Evolutionary conservation across 2,888 invertebrate species (phyloP), one percentile per base, ranked within the genome.

Genomic region (Lycocerus yunnanus): DNA sequence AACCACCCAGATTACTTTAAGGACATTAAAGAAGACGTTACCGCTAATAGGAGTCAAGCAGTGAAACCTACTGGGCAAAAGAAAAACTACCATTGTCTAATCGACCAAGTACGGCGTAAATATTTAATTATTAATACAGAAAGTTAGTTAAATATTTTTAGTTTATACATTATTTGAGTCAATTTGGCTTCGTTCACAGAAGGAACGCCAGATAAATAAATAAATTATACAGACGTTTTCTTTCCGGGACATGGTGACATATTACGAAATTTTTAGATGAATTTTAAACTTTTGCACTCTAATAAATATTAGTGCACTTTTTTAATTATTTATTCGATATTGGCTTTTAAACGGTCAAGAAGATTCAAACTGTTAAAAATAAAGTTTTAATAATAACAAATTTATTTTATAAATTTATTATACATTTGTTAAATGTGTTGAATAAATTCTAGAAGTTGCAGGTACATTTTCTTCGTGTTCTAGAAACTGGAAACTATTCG

Each of bases 1-100:
- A 75, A 76, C 68, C 65, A 66, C 72, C 66, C 76, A 75, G 78
- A 79, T 79, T 79, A 76, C 72, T 70, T 63, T 68, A 60, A 63
- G 61, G 24, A 67, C 71, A 71, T 61, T 58, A 68, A 71, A 75
- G 75, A 74, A 73, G 67, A 68, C 69, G 68, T 21, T 43, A 66
- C 66, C 75, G 74, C 76, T 74, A 76, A 80, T 77, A 78, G 75
- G 74, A 77, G 66, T 68, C 66, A 72, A 69, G 76, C 72, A 74
- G 68, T 77, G 68, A 75, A 73, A 69, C 68, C 71, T 43, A 43
- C 43, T 43, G 43, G 43, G 43, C 43, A 43, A 43, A 43, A 43
- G 43, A 43, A 43, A 43, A 43, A 43, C 43, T 43, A 43, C 43
- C 43, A 43, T 43, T 43, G 43, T 43, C 43, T 43, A 43, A 43